Evolutionary conservation across 2,797 vertebrate genomes (phyloP).

Genomic region (Apogon hyalosoma): DNA sequence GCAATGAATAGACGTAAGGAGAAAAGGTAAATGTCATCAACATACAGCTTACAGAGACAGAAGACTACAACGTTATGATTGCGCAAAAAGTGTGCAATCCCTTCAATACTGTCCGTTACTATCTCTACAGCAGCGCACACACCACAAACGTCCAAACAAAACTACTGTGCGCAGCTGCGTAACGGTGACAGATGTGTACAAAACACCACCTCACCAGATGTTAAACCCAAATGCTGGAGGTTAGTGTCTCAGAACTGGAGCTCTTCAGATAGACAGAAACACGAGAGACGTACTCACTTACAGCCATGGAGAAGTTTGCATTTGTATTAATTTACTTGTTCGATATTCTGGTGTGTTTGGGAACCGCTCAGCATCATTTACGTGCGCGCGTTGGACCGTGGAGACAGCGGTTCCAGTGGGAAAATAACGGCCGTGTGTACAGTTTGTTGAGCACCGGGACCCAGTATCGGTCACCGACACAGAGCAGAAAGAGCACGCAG

Average conservation of each 20-base stretch:
- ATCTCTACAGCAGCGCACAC: conserved; percentile 11
- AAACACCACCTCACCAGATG: conserved; percentile 44
- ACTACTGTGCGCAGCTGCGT: conserved; percentile 53
- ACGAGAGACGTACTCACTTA: not conserved
- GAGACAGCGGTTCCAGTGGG: conserved; percentile 83
- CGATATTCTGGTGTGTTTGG: conserved; percentile 58
- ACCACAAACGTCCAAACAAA: conserved; percentile 13
- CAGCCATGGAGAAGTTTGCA: conserved; percentile 69
- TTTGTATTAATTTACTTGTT: conserved; percentile 49
- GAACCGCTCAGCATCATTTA: conserved; percentile 65
- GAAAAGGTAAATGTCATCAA: too few species aligned
- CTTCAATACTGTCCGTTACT: too few species aligned
- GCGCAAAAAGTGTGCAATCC: too few species aligned
- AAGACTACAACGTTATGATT: too few species aligned
- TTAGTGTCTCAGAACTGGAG: conserved; percentile 29
- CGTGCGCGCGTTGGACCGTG: conserved; percentile 69
- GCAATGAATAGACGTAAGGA: too few species aligned
- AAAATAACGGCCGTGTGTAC: conserved; percentile 81
- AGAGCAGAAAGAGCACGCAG: conserved; percentile 56
- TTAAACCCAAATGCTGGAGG: conserved; percentile 24
- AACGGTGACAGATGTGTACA: conserved; percentile 35
- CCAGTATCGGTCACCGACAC: conserved; percentile 66
- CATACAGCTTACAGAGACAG: too few species aligned
- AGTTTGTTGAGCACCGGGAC: conserved; percentile 82
- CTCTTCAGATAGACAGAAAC: not conserved